Evolutionary conservation across 2,888 invertebrate genomes (phyloP), one percentile per base, ranked within the genome.

Genomic region (Plutella xylostella): DNA sequence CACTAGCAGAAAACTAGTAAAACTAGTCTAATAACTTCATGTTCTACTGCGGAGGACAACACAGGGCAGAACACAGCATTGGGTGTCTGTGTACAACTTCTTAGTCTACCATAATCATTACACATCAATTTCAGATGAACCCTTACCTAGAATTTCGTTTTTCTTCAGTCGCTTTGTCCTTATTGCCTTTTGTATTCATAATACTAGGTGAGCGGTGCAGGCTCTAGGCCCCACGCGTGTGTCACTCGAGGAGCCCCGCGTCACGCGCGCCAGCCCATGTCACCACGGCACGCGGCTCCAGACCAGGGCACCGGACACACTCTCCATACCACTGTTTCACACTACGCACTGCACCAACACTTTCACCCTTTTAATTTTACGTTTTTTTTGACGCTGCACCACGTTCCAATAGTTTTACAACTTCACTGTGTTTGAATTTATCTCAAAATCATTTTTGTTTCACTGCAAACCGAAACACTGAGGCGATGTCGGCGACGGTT

Each of bases 401-500:
- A 64, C 61, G 59, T 69, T 70, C 69, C 63, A 51, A 53, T 55
- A 30, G 21, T 57, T 54, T 68, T 67, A 34, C 70, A 72, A 74
- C 73, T 73, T 63, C 75, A 80, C 82, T 76, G 55, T 63, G 61
- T 55, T 52, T 63, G 58, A 74, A 78, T 82, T 80, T 83, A 83
- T 80, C 83, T 82, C 72, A 80, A 71, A 76, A 82, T 80, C 83
- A 83, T 83, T 77, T 80, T 83, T 69, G 68, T 68, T 72, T 63
- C 72, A 73, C 82, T 80, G 73, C 55, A 72, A 75, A 37, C 11
- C 20, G 37, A 37, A 37, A 19, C n/a, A 18, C 9, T 28, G 9
- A 28, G 28, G n/a, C 19, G 19, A 20, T 37, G 17, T 19, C 37
- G 37, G 37, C 19, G 37, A n/a, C 19, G 17, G 20, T 20, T 37